Evolutionary conservation across 2,888 invertebrate species (phyloP).

Genomic region (Augochlorella aurata): DNA sequence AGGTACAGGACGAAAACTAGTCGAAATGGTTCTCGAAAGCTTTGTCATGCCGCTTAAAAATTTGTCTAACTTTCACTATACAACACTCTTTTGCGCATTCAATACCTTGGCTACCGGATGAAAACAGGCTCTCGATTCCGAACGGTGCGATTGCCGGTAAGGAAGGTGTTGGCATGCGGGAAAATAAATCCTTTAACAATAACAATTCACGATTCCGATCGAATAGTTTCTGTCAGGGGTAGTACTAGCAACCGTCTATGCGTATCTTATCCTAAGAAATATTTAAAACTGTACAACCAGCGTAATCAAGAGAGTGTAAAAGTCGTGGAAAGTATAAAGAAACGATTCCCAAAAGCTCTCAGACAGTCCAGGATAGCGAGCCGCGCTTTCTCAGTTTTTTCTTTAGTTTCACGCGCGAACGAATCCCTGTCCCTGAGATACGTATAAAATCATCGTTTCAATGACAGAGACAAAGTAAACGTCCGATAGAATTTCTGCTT

Average conservation of each 20-base stretch:
- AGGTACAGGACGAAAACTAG: not conserved
- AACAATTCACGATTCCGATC: constrained; percentile 1
- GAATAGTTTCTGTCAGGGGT: constrained; percentile 1
- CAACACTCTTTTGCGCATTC: not conserved
- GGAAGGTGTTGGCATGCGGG: not conserved
- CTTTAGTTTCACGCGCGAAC: not conserved
- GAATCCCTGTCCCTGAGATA: not conserved
- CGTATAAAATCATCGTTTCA: constrained; percentile 32
- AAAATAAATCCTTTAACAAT: not conserved
- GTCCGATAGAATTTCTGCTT: constrained; percentile 30
- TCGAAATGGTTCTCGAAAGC: not conserved
- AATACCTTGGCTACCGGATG: not conserved
- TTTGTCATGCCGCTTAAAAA: not conserved
- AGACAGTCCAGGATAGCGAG: constrained; percentile 25
- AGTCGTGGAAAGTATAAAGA: constrained; percentile 16
- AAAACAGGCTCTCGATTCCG: not conserved
- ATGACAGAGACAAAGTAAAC: constrained; percentile 41
- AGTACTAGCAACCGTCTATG: not conserved
- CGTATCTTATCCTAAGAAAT: constrained; percentile 10
- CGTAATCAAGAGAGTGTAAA: constrained; percentile 16
- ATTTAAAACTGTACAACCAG: not conserved
- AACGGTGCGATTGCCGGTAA: not conserved
- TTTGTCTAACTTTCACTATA: not conserved
- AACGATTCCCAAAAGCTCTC: constrained; percentile 31
- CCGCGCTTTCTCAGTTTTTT: constrained; percentile 1